phyloP scores from a whole-genome alignment of 1,140 invertebrate genomes.

The Papilio aristodemus region DNA sequence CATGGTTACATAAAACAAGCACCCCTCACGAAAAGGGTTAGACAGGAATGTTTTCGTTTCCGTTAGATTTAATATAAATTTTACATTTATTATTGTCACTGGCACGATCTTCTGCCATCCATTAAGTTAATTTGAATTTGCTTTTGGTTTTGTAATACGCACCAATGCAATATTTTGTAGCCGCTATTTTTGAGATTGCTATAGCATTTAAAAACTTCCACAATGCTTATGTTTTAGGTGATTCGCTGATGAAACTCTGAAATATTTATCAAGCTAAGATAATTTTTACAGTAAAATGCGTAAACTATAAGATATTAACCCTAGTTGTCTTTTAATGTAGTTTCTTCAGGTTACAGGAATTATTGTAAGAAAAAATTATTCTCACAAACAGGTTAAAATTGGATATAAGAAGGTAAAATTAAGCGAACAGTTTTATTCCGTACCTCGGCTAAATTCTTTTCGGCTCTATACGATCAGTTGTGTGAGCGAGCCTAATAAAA shows the following conservation, averaged over 20 bases:
- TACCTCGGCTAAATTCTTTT: constrained; percentile 1
- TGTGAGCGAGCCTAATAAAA: constrained; percentile 3
- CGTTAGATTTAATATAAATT: too few relatives aligned
- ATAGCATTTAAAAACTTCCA: too few relatives aligned
- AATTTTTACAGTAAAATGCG: neutral
- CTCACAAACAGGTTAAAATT: neutral
- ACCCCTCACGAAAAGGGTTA: neutral
- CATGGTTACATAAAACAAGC: neutral
- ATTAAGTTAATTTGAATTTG: too few relatives aligned
- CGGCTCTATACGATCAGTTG: constrained; percentile 7
- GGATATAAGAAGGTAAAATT: constrained; percentile 2
- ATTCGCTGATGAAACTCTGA: too few relatives aligned
- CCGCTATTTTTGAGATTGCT: too few relatives aligned
- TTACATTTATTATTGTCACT: too few relatives aligned
- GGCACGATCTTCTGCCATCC: too few relatives aligned
- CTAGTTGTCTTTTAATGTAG: neutral
- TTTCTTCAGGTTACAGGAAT: neutral
- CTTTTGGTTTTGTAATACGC: too few relatives aligned
- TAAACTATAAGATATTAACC: neutral
- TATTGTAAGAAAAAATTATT: neutral
- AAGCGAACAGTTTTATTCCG: neutral
- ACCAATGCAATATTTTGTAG: too few relatives aligned
- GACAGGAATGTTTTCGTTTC: too few relatives aligned
- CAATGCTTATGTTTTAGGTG: too few relatives aligned
- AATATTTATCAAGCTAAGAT: neutral